Base-by-base conservation (phyloP, 2,888 invertebrate species). In the Eristalinus sepulchralis region DNA sequence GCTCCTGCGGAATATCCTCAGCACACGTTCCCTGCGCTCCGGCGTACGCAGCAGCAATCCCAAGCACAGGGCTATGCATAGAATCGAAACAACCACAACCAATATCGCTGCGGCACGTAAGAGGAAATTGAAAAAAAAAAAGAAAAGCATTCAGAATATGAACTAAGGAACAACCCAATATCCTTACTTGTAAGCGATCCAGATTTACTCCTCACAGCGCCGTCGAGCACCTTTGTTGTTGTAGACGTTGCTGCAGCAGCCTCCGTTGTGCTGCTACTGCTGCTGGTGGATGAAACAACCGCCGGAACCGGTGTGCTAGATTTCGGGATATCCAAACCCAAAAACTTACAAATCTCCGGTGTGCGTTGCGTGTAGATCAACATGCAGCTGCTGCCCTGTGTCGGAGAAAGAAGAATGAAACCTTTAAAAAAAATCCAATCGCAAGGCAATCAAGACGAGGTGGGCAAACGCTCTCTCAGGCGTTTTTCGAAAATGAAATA, bases 311-410 rank as follows among this genome's bases (percentile, higher is more conserved):
- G 34, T 75, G 73, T 67, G 0, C 22, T 66, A 2, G 75, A 47
- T 47, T 47, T 83, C 5, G 88, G 76, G 57, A 88, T 80, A n/a
- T 88, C 59, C 22, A 91, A 88, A 17, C 92, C 91, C 70, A 92
- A 88, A 68, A 92, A 91, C 34, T 89, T 88, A 80, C 92, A 92
- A 88, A 92, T 91, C 88, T 90, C 91, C 22, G 92, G 91, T 36
- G 92, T 91, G 55, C 89, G 90, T 83, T 92, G 92, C 62, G 90
- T 90, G 83, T 91, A 90, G 67, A 92, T 89, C 85, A 92, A 89
- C 88, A 90, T 91, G 88, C 92, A 92, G 85, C 90, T 89, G 39
- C 89, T 88, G 71, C 88, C 89, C 92, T 91, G 88, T 59, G 88
- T 91, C 88, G 39, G 88, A 88, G 77, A 73, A 60, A 67, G 31